A percentile compares a stretch with the other conserved stretches of the same genome.
phyloP scores from a whole-genome alignment of 2,888 invertebrate genomes.

The Drosophila sordidula region DNA sequence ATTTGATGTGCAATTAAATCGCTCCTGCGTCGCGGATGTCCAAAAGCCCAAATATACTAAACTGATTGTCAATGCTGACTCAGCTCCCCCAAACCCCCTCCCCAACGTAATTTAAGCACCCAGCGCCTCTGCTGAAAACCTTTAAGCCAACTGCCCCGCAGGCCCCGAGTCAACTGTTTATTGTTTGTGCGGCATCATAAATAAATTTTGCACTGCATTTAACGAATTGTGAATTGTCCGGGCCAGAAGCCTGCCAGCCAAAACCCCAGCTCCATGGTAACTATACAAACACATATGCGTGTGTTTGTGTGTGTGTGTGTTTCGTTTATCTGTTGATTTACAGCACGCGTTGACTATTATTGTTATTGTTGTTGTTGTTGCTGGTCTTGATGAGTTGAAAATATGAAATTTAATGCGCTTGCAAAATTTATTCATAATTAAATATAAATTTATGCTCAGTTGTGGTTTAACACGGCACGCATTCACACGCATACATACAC shows the following conservation, averaged over 20 bases:
- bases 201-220: conserved; percentile 78
- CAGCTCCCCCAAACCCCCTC: conserved; percentile 27
- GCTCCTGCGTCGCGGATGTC: conserved; percentile 13
- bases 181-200: conserved; percentile 71
- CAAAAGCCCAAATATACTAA: conserved; percentile 4
- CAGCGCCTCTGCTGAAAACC: background rate
- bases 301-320: background rate
- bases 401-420: conserved; percentile 73
- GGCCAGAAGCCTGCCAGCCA: conserved; percentile 36
- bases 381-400: conserved; percentile 65
- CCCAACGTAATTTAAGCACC: background rate
- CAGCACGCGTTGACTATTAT: conserved; percentile 50
- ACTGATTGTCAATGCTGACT: conserved; percentile 52
- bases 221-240: conserved; percentile 72
- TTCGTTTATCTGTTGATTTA: conserved; percentile 75
- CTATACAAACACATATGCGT: conserved; percentile 11
- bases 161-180: conserved; percentile 50
- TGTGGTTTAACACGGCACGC: conserved; percentile 70
- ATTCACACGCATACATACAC: conserved; percentile 1
- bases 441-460: conserved; percentile 79
- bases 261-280: conserved; percentile 34
- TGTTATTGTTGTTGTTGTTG: conserved; percentile 21
- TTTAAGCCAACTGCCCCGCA: background rate
- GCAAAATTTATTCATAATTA: conserved; percentile 80
- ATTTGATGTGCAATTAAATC: conserved; percentile 73